Evolutionary conservation across 1,140 invertebrate species (phyloP).

Genomic region (Dreissena rostriformis): DNA sequence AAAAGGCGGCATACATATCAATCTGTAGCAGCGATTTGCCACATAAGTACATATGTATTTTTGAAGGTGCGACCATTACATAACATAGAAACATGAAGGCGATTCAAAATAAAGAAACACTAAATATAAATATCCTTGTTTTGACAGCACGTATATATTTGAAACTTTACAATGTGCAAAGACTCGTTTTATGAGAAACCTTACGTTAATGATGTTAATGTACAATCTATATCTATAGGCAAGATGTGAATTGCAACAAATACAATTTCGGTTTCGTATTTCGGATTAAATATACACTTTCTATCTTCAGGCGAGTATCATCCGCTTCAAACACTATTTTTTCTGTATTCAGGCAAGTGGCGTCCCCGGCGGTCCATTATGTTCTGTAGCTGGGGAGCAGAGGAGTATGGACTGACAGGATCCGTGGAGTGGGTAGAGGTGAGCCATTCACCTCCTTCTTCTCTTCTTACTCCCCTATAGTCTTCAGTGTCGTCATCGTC

Average conservation of each 20-base stretch:
- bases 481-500: not conserved
- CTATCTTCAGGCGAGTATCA: slow-evolving; percentile 62
- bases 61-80: not conserved
- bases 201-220: too few relatives aligned
- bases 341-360: slow-evolving; percentile 63
- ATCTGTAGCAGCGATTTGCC: not conserved
- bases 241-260: too few relatives aligned
- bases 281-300: too few relatives aligned
- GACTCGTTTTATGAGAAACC: too few relatives aligned
- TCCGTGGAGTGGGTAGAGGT: slow-evolving; percentile 76
- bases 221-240: too few relatives aligned
- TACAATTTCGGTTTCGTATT: too few relatives aligned
- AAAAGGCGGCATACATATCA: not conserved
- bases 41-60: too few relatives aligned
- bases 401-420: slow-evolving; percentile 74
- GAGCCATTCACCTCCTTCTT: not conserved
- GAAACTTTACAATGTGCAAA: too few relatives aligned
- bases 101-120: not conserved
- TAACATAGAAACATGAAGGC: not conserved
- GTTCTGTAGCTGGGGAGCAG: slow-evolving; percentile 77
- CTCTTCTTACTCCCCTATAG: not conserved
- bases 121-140: too few relatives aligned
- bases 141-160: too few relatives aligned
- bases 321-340: too few relatives aligned
- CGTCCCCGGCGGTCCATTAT: slow-evolving; percentile 71